Evolutionary conservation across 2,797 vertebrate species (phyloP).

Genomic region (Danio choprae): DNA sequence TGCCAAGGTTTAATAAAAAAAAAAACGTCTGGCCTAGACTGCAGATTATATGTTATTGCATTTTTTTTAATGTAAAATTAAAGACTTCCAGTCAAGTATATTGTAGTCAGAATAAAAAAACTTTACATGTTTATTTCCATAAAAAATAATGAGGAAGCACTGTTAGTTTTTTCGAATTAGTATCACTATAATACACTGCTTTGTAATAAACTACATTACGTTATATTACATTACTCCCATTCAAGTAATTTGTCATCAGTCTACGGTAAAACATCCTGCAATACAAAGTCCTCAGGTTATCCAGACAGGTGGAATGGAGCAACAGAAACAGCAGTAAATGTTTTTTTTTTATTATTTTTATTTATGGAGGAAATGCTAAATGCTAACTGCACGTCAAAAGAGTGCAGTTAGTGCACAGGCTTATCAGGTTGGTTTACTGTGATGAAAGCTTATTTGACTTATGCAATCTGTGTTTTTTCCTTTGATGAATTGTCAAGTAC

Average conservation of each 20-base stretch:
- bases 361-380: background rate
- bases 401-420: background rate
- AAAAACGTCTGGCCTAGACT: too few species aligned
- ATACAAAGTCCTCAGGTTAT: background rate
- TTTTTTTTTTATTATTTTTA: background rate
- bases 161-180: too few species aligned
- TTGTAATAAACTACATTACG: too few species aligned
- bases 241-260: background rate
- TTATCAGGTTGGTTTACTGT: background rate
- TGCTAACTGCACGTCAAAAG: slow-evolving; percentile 14
- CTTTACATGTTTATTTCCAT: too few species aligned
- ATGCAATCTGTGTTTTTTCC: background rate
- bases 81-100: too few species aligned
- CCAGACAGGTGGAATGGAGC: background rate
- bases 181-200: too few species aligned
- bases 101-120: too few species aligned
- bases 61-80: too few species aligned
- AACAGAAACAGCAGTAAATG: background rate
- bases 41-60: too few species aligned
- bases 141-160: too few species aligned
- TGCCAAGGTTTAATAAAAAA: too few species aligned
- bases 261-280: background rate
- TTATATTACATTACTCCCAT: too few species aligned
- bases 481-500: background rate
- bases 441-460: background rate